These are phyloP conservation scores for Chroicocephalus ridibundus DNA, from an alignment of 2,113 vertebrate species.

Conservation along the genomic window DNA sequence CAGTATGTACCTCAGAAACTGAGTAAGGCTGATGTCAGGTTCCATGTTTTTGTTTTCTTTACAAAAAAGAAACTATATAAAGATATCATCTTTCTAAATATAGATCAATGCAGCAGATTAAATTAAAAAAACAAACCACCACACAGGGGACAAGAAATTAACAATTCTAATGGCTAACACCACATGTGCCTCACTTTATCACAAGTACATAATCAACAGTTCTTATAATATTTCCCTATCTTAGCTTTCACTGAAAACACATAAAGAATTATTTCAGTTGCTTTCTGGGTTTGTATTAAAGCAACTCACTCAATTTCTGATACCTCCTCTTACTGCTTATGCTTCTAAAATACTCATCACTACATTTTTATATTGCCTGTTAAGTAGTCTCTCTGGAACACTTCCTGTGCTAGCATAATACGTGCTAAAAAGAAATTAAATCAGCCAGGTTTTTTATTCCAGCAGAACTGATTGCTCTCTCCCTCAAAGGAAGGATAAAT, in stretches of 20 bases:
- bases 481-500: not conserved
- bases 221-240: not conserved
- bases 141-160: not conserved
- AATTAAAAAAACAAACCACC: not conserved
- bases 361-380: not conserved
- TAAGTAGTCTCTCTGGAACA: slow-evolving; percentile 13
- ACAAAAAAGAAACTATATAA: not conserved
- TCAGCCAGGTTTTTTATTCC: not conserved
- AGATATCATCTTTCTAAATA: not conserved
- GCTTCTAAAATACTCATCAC: not conserved
- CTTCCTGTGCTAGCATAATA: not conserved
- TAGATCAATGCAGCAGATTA: not conserved
- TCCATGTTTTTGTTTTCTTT: not conserved
- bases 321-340: not conserved
- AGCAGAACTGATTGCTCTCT: not conserved
- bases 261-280: not conserved
- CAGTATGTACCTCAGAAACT: not conserved
- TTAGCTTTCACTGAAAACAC: not conserved
- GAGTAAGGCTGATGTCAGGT: not conserved
- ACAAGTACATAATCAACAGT: not conserved
- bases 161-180: not conserved
- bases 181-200: not conserved
- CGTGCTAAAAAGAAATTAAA: not conserved
- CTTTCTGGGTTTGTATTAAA: not conserved
- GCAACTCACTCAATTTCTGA: not conserved